Base-by-base conservation (phyloP, 1,140 invertebrate genomes). In the Drosophila bifasciata region DNA sequence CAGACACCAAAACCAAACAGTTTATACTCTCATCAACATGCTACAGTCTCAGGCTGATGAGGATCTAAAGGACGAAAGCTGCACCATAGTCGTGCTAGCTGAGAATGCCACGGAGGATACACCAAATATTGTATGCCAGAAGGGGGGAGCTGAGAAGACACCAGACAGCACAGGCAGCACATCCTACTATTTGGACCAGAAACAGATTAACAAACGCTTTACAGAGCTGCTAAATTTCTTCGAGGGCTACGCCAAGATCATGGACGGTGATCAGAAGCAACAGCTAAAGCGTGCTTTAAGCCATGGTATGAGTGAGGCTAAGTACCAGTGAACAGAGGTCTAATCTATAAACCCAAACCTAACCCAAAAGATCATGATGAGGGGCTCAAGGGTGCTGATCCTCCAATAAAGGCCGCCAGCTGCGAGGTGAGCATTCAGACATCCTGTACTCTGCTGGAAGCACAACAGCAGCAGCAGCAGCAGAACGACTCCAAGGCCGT, bases 161-260 rank as follows among this genome's bases (percentile, higher is more conserved):
- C 7, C 13, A 5, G 13, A 15, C 11, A n/a, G n/a, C n/a, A n/a
- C n/a, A n/a, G 28, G 5, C 7, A 0, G 28, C 15, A 2, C 32
- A 8, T 43, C 58, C 7, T 45, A 13, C 8, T 83, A 53, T 19
- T 48, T 84, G 36, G n/a, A 45, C 19, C 78, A 88, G 44, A 61
- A 59, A 13, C 66, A 76, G 17, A 83, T 88, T 8, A 70, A 32
- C 6, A 59, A 76, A 23, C 71, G 79, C 8, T 86, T 86, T 36
- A 49, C 43, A 0, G 83, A 86, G 8, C 70, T 86, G n/a, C 55
- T 86, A 4, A 60, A 58, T 15, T 41, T 88, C 5, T 73, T 88
- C 6, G 83, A 88, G 17, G 53, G 58, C 8, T 84, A 79, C 36
- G 41, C 62, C 3, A 61, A 53, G 23, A 56, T 83, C 17, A 43